Conservation (phyloP, 2,888 invertebrate species). For the Pandemis corylana region DNA sequence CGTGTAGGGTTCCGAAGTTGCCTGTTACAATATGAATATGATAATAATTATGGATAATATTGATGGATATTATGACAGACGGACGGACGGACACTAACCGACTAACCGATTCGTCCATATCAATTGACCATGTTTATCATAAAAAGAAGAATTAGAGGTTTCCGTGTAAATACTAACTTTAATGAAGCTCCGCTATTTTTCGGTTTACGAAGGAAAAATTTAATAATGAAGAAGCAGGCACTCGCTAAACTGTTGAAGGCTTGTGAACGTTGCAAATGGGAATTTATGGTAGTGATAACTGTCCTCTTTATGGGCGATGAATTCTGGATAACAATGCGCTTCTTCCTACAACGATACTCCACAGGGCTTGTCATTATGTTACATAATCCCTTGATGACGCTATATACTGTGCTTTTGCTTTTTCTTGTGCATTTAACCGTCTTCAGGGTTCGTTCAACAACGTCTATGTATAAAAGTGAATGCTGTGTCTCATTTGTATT, state of each 20-base stretch:
- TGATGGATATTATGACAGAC: too few relatives aligned
- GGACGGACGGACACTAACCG: too few relatives aligned
- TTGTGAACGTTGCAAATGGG: conserved; percentile 13
- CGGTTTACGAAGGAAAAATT: conserved; percentile 14
- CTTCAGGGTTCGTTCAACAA: not conserved
- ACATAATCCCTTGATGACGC: not conserved
- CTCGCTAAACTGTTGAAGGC: conserved; percentile 3
- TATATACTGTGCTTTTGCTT: not conserved
- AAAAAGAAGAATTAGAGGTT: not conserved
- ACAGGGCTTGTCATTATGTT: not conserved
- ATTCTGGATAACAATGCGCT: conserved; percentile 36
- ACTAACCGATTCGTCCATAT: too few relatives aligned
- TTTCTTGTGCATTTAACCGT: not conserved
- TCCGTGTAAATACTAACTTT: not conserved
- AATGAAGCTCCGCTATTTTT: not conserved
- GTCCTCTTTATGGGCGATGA: conserved; percentile 39
- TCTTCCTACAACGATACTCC: conserved; percentile 5
- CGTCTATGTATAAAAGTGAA: not conserved
- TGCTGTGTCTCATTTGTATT: not conserved
- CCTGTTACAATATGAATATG: too few relatives aligned
- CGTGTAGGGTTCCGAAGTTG: too few relatives aligned
- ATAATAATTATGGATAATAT: too few relatives aligned
- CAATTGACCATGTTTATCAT: not conserved
- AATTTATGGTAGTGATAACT: conserved; percentile 34
- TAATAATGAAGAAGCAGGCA: conserved; percentile 26